Conservation (phyloP, 37 sponge, comb jelly and placozoan genomes). For the Ianthella basta region DNA sequence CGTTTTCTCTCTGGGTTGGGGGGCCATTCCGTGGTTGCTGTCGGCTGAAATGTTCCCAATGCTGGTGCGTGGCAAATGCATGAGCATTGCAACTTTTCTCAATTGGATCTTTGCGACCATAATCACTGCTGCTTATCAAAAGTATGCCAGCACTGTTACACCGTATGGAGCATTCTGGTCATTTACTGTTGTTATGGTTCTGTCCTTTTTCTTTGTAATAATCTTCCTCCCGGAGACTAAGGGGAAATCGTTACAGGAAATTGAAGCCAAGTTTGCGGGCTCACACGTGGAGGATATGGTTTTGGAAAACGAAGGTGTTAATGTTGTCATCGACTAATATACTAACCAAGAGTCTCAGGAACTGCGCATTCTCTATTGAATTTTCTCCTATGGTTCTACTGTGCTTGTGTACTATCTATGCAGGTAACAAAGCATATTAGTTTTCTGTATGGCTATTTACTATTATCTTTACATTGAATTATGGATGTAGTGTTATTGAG, state of each 20-base stretch:
- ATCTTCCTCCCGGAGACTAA: constrained; percentile 90
- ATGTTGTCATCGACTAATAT: too few relatives aligned
- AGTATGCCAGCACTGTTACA: constrained; percentile 20
- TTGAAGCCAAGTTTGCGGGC: constrained; percentile 65
- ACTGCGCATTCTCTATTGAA: too few relatives aligned
- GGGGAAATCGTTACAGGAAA: constrained; percentile 81
- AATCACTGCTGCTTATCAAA: constrained; percentile 49
- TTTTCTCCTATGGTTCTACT: too few relatives aligned
- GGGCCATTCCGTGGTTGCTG: constrained; percentile 82
- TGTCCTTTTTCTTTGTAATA: constrained; percentile 67
- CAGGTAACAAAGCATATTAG: too few relatives aligned
- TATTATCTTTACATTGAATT: too few relatives aligned
- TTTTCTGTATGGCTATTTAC: too few relatives aligned
- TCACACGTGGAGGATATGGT: constrained; percentile 1
- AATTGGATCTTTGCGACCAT: constrained; percentile 72
- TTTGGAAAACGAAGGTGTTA: neutral
- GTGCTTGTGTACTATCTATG: too few relatives aligned
- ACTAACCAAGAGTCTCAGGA: too few relatives aligned
- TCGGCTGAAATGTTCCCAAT: constrained; percentile 82
- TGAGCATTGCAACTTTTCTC: constrained; percentile 59
- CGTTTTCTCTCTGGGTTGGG: constrained; percentile 81
- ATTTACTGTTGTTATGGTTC: constrained; percentile 52
- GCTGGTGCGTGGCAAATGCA: constrained; percentile 57
- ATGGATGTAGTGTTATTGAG: too few relatives aligned
- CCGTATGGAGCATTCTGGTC: constrained; percentile 64